Evolutionary conservation across 2,113 vertebrate species (phyloP), one percentile per base, ranked within the genome.

Genomic region (Triplophysa dalaica): DNA sequence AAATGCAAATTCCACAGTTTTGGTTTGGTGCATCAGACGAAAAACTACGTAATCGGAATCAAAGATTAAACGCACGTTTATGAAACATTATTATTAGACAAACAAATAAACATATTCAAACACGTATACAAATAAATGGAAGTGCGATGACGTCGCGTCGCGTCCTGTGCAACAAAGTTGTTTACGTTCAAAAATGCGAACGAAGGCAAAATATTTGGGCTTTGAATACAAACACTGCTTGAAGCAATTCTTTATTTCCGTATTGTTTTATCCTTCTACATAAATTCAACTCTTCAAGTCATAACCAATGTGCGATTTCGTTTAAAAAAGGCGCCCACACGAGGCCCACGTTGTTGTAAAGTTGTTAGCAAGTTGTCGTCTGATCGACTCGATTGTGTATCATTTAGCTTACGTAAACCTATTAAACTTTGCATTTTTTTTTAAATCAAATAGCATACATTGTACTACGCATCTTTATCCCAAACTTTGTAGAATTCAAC

Each of bases 171-270:
- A 41, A 26, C 12, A 21, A n/a, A 45, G n/a, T 68, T 78, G 81
- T 82, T 82, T 82, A 82, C 75, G 45, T 82, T 82, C 56, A 67
- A 78, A 45, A 78, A 62, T 60, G 2, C 7, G 33, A 19, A 11
- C 56, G 1, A 48, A 26, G 13, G 17, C 19, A 26, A 63, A 75
- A 75, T 75, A 75, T 75, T 75, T 62, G 41, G 4, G 6, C 60
- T 29, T 21, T 13, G 19, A 48, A 48, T 63, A 22, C 2, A 58
- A 75, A 75, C 73, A 48, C 19, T 2, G 16, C 16, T 1, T 11
- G 4, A 29, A 26, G 11, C 16, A 62, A n/a, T 70, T 48, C 1
- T 3, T 19, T 12, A 38, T 26, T 75, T 24, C 8, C 24, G 4
- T 21, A 2, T 1, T 0, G 12, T 4, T 17, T 8, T 1, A 13